A percentile compares a stretch with the other conserved stretches of the same genome.
Conservation (phyloP, 2,797 vertebrate genomes). For the Australoheros facetus region DNA sequence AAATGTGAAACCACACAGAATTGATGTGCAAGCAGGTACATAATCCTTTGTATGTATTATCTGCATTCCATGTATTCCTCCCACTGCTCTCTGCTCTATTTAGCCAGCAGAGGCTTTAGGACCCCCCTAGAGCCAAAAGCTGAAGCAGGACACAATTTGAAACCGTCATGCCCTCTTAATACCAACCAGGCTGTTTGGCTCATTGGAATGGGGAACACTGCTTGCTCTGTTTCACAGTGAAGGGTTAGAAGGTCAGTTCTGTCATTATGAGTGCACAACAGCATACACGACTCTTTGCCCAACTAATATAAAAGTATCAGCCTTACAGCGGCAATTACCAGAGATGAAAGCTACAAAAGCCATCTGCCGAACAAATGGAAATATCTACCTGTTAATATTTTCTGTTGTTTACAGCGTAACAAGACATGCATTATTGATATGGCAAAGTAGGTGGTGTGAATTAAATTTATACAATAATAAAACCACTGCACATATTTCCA, state of each 20-base stretch:
- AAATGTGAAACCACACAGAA: constrained; percentile 65
- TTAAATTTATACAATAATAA: constrained; percentile 34
- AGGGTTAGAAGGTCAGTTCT: constrained; percentile 75
- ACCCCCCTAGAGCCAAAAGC: constrained; percentile 49
- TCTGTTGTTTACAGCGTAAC: constrained; percentile 46
- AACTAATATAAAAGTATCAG: constrained; percentile 57
- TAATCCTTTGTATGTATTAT: constrained; percentile 75
- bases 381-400: constrained; percentile 54
- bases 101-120: constrained; percentile 63
- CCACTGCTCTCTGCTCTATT: constrained; percentile 51
- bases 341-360: constrained; percentile 56
- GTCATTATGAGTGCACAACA: constrained; percentile 65
- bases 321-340: constrained; percentile 53
- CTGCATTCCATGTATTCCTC: constrained; percentile 72
- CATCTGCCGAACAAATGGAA: constrained; percentile 54
- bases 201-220: constrained; percentile 67
- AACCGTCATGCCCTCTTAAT: constrained; percentile 66
- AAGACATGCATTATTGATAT: constrained; percentile 46
- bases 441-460: constrained; percentile 17
- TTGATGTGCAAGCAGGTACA: constrained; percentile 68
- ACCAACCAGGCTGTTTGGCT: constrained; percentile 64
- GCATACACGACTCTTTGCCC: constrained; percentile 44
- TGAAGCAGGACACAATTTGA: constrained; percentile 65
- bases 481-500: constrained; percentile 25
- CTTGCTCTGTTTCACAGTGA: constrained; percentile 61